A percentile compares a stretch with the other conserved stretches of the same genome.
phyloP scores from a whole-genome alignment of 2,888 invertebrate species.

The Dolichopus griseipennis region DNA sequence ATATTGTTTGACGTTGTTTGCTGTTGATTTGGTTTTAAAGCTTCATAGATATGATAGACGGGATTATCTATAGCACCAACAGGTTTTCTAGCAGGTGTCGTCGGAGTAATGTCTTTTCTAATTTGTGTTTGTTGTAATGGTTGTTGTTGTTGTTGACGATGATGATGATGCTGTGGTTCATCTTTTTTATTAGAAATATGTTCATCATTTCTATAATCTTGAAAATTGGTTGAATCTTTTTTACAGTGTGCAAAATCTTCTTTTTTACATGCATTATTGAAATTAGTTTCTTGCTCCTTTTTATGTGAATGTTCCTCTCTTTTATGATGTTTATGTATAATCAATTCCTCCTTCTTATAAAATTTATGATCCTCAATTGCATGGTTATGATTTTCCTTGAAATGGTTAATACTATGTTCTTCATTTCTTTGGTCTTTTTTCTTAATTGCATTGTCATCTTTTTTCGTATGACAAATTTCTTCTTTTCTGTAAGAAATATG shows the following conservation, averaged over 20 bases:
- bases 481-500: not conserved
- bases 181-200: not conserved
- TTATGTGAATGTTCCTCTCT: not conserved
- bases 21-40: conserved; percentile 43
- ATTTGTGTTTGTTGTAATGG: conserved; percentile 18
- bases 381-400: not conserved
- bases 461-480: not conserved
- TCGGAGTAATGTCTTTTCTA: conserved; percentile 9
- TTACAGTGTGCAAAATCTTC: not conserved
- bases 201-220: not conserved
- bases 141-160: conserved; percentile 9
- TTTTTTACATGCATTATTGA: not conserved
- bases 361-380: not conserved
- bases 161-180: not conserved
- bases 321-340: not conserved
- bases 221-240: not conserved
- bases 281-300: not conserved
- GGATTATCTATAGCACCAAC: conserved; percentile 57
- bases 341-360: not conserved
- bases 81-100: conserved; percentile 23
- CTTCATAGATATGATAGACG: conserved; percentile 72
- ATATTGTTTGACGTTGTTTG: conserved; percentile 27
- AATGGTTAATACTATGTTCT: not conserved
- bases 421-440: not conserved
- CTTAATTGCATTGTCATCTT: not conserved